Conservation (phyloP, 2,113 vertebrate species). For the Mirounga angustirostris region DNA sequence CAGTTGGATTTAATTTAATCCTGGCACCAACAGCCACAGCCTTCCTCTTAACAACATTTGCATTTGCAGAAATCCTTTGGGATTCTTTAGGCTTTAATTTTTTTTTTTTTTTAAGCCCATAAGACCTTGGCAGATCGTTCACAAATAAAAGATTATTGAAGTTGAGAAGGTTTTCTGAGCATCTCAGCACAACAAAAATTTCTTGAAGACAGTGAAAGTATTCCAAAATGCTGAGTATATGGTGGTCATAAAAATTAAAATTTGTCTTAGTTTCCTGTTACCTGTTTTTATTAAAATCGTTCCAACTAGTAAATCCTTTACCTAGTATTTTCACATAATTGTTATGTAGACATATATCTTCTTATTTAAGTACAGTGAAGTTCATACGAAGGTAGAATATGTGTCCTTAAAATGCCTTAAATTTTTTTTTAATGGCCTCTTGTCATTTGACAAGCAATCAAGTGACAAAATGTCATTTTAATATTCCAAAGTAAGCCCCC, state of each 20-base stretch:
- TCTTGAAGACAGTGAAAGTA: background rate
- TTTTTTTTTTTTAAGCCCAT: constrained; percentile 10
- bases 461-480: background rate
- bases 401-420: background rate
- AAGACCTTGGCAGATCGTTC: constrained; percentile 38
- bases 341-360: background rate
- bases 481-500: background rate
- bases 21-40: background rate
- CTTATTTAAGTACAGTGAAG: background rate
- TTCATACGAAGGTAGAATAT: background rate
- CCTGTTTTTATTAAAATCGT: background rate
- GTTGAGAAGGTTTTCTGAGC: constrained; percentile 29
- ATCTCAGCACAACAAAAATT: background rate
- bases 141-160: background rate
- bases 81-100: constrained; percentile 22
- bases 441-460: constrained; percentile 11
- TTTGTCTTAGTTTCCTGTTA: background rate
- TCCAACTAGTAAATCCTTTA: background rate
- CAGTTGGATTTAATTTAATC: background rate
- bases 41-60: background rate
- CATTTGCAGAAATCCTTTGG: constrained; percentile 52
- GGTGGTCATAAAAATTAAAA: background rate
- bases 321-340: background rate
- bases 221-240: background rate
- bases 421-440: background rate